Conservation (phyloP, 2,888 invertebrate genomes). For the Aphodius sticticus region DNA sequence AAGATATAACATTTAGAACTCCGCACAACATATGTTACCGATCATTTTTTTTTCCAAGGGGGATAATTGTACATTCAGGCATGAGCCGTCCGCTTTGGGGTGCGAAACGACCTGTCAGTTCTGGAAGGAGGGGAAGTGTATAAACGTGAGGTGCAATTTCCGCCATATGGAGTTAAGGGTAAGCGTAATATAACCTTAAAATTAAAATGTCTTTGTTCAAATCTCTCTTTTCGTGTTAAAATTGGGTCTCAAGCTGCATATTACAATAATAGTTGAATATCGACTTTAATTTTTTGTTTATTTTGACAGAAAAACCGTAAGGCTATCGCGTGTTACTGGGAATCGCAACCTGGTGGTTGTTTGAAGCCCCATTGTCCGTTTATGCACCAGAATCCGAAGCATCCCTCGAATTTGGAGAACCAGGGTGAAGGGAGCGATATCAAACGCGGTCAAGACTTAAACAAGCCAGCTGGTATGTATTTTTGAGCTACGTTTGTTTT, state of each 20-base stretch:
- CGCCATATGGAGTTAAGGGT: conserved; percentile 88
- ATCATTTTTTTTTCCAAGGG: conserved; percentile 66
- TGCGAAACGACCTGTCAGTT: conserved; percentile 82
- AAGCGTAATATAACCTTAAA: conserved; percentile 47
- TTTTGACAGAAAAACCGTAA: conserved; percentile 78
- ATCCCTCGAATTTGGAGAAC: conserved; percentile 43
- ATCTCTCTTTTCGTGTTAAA: too few species aligned
- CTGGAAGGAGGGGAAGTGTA: conserved; percentile 85
- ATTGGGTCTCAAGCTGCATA: background rate
- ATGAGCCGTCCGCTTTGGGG: conserved; percentile 83
- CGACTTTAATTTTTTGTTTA: conserved; percentile 11
- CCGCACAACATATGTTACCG: conserved; percentile 14
- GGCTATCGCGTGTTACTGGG: conserved; percentile 87
- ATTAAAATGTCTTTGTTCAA: conserved; percentile 5
- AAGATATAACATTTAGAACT: conserved; percentile 50
- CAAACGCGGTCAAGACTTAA: conserved; percentile 36
- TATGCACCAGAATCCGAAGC: conserved; percentile 67
- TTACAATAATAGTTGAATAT: background rate
- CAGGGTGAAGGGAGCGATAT: conserved; percentile 43
- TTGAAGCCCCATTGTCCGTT: conserved; percentile 87
- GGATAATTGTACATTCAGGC: conserved; percentile 81
- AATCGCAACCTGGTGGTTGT: conserved; percentile 85
- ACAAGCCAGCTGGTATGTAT: conserved; percentile 34
- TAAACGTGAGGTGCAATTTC: conserved; percentile 78
- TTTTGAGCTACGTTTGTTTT: background rate